Base-by-base conservation (phyloP, 2,888 invertebrate genomes). In the Cyclophora punctaria region DNA sequence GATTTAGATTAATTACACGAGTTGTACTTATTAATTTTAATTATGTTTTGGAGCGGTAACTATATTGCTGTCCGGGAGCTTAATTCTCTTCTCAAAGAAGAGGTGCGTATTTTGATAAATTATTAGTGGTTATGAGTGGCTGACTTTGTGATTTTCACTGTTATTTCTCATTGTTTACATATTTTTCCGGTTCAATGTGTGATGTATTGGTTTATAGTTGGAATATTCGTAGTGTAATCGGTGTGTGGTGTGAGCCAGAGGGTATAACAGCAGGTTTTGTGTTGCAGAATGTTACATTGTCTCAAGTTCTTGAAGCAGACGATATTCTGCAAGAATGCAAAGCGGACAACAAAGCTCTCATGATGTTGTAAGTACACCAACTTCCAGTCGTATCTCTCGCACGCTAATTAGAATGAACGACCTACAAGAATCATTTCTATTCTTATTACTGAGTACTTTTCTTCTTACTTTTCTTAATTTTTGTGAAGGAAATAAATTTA, bases 251-350 rank as follows among this genome's bases (percentile, higher is more conserved):
- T 44, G 34, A 20, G 20, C 20, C 20, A 20, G 20, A 20, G 20
- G 20, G 20, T 20, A 20, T 20, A 20, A 20, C 20, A 20, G 20
- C 20, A 20, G 20, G 20, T 20, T 20, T 67, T 74, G 70, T 69
- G 20, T 91, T 91, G 53, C 84, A 98, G 97, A 94, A 96, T 92
- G 94, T 96, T 62, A 96, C 95, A 51, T 89, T 98, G 58, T 92
- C 93, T 72, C 96, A 97, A 82, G 91, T 98, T 61, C 91, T 98
- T 91, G 96, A 98, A 78, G 95, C 97, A 78, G 97, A 97, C 76
- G 97, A 98, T 84, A 95, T 98, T 73, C 91, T 98, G 64, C 97
- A 97, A 82, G 98, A 98, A 91, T 97, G 98, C 83, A 96, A 96
- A 89, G 93, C 93, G 61, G 96, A 95, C 79, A 98, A 97, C 84